These are phyloP conservation scores for Lates calcarifer DNA, from an alignment of 2,113 vertebrate genomes.

Conservation along the genomic window DNA sequence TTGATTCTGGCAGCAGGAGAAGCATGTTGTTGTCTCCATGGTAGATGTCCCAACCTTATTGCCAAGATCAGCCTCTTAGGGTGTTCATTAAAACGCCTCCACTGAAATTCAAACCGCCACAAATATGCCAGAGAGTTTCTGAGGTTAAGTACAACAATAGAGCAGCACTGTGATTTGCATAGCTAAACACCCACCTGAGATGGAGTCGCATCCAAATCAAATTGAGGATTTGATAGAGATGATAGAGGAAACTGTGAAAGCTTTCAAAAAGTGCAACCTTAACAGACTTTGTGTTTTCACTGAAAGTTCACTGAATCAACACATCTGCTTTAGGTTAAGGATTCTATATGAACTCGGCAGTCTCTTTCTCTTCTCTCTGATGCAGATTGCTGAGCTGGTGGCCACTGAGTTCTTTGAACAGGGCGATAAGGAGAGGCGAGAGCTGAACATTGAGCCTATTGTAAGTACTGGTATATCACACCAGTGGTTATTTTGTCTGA, in stretches of 20 bases:
- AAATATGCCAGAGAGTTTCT: not conserved
- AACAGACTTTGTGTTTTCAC: not conserved
- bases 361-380: conserved; percentile 39
- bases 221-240: not conserved
- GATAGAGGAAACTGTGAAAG: not conserved
- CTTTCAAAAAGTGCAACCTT: not conserved
- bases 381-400: conserved; percentile 96
- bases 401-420: conserved; percentile 98
- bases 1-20: not conserved
- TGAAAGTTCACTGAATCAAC: not conserved
- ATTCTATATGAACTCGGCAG: not conserved
- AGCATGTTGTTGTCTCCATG: not conserved
- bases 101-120: not conserved
- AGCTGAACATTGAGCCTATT: conserved; percentile 96
- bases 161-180: not conserved
- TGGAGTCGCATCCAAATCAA: not conserved
- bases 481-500: not conserved
- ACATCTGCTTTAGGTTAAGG: not conserved
- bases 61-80: not conserved
- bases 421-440: conserved; percentile 95
- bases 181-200: not conserved
- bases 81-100: no score
- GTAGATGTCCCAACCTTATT: not conserved
- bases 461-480: conserved; percentile 84
- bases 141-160: not conserved